A percentile compares a stretch with the other conserved stretches of the same genome.
Evolutionary conservation across 2,888 invertebrate genomes (phyloP).

Genomic region (Lottia gigantea): DNA sequence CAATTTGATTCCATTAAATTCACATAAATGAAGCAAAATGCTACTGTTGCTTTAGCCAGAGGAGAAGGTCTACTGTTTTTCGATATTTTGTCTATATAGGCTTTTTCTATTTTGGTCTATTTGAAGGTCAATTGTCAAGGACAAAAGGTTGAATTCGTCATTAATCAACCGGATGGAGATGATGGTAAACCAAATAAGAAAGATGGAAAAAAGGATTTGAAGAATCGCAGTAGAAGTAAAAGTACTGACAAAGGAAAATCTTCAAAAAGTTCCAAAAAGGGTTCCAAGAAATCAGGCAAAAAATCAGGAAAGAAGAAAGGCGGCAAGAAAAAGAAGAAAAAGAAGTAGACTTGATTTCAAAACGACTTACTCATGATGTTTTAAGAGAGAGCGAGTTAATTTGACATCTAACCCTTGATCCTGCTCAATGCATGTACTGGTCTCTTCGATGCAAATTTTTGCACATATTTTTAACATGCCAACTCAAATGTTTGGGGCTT

Average conservation of each 20-base stretch:
- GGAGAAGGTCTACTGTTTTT: too few relatives aligned
- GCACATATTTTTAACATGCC: too few relatives aligned
- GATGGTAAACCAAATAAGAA: slow-evolving; percentile 42
- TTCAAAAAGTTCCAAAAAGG: slow-evolving; percentile 31
- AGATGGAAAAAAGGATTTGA: slow-evolving; percentile 30
- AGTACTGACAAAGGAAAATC: slow-evolving; percentile 30
- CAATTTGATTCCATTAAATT: too few relatives aligned
- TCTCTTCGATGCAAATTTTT: too few relatives aligned
- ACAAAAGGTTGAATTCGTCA: slow-evolving; percentile 57
- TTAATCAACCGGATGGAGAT: slow-evolving; percentile 35
- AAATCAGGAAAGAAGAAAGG: slow-evolving; percentile 42
- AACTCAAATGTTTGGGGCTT: too few relatives aligned
- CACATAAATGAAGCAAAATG: too few relatives aligned
- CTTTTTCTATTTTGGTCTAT: background rate
- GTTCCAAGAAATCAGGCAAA: slow-evolving; percentile 33
- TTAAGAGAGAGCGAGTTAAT: too few relatives aligned
- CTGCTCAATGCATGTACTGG: too few relatives aligned
- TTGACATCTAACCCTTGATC: too few relatives aligned
- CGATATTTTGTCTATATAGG: background rate
- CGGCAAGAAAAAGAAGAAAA: slow-evolving; percentile 49
- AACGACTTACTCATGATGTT: too few relatives aligned
- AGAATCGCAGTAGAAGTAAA: slow-evolving; percentile 31
- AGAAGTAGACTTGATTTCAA: slow-evolving; percentile 14
- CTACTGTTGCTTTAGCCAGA: too few relatives aligned
- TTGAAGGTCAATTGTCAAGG: slow-evolving; percentile 61